Percentiles rank a stretch among this genome's conserved stretches.
phyloP scores from a whole-genome alignment of 2,113 vertebrate species.

The Takifugu bimaculatus region DNA sequence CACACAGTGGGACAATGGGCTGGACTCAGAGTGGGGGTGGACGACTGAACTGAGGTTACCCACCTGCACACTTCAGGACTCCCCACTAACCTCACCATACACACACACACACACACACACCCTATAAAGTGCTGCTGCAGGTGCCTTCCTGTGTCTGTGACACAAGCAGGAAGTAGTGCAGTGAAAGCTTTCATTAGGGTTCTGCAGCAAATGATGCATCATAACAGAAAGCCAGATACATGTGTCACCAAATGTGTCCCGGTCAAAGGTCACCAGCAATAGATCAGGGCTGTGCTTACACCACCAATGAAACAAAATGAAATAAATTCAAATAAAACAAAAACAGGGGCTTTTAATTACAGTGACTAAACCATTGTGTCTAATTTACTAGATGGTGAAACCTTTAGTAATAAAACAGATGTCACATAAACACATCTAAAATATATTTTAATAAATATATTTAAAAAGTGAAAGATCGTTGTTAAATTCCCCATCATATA shows the following conservation, averaged over 20 bases:
- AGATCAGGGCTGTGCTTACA: background rate
- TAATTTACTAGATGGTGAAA: no score
- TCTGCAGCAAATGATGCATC: conserved; percentile 22
- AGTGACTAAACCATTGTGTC: no score
- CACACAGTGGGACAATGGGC: conserved; percentile 71
- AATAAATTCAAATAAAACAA: background rate
- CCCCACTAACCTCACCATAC: background rate
- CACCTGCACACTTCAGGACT: conserved; percentile 73
- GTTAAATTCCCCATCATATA: no score
- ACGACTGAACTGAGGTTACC: conserved; percentile 65
- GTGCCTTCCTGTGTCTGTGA: conserved; percentile 66
- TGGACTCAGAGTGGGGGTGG: conserved; percentile 58
- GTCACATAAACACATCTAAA: no score
- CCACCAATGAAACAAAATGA: background rate
- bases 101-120: conserved; percentile 12
- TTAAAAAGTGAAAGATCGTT: no score
- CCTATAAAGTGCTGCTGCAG: conserved; percentile 41
- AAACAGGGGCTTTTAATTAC: background rate
- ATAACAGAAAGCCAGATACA: conserved; percentile 11
- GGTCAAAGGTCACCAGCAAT: conserved; percentile 20
- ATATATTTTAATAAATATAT: no score
- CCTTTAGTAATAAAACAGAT: no score
- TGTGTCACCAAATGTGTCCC: conserved; percentile 7
- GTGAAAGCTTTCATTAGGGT: conserved; percentile 22
- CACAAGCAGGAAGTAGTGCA: conserved; percentile 25